Conservation (phyloP, 2,888 invertebrate genomes). For the Noctua comes region DNA sequence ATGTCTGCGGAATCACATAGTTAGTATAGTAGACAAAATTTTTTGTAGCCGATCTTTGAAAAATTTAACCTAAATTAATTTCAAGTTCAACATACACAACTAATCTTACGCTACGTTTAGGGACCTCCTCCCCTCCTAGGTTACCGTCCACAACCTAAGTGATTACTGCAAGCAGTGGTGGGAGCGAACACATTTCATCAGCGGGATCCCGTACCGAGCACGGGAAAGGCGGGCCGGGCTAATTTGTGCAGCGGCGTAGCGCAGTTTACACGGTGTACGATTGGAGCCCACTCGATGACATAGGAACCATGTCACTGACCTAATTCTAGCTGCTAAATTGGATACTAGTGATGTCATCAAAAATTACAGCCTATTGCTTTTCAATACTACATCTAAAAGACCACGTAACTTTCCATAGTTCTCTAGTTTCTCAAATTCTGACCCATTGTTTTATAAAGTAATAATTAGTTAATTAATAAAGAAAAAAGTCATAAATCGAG, state of each 20-base stretch:
- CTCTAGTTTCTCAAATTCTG: neutral
- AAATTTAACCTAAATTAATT: neutral
- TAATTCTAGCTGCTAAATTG: slow-evolving; percentile 21
- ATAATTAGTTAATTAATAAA: neutral
- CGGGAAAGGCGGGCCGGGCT: slow-evolving; percentile 65
- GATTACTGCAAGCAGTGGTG: slow-evolving; percentile 50
- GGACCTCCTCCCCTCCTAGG: neutral
- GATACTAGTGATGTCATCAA: neutral
- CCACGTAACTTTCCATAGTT: neutral
- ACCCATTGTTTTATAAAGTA: neutral
- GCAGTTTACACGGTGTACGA: slow-evolving; percentile 44
- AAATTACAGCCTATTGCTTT: neutral
- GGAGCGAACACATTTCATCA: slow-evolving; percentile 53
- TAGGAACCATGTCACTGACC: slow-evolving; percentile 26
- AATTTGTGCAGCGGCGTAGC: slow-evolving; percentile 59
- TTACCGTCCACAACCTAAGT: slow-evolving; percentile 16
- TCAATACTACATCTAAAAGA: neutral
- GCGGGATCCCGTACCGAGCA: slow-evolving; percentile 56
- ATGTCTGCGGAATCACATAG: neutral
- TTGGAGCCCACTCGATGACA: slow-evolving; percentile 30
- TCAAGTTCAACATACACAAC: neutral
- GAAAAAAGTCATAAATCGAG: neutral
- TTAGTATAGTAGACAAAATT: neutral
- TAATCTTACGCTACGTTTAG: neutral
- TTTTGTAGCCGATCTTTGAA: neutral